Percentiles rank a stretch among this genome's conserved stretches.
Conservation (phyloP, 92 coral and sea anemone genomes). For the Siderastrea siderea region DNA sequence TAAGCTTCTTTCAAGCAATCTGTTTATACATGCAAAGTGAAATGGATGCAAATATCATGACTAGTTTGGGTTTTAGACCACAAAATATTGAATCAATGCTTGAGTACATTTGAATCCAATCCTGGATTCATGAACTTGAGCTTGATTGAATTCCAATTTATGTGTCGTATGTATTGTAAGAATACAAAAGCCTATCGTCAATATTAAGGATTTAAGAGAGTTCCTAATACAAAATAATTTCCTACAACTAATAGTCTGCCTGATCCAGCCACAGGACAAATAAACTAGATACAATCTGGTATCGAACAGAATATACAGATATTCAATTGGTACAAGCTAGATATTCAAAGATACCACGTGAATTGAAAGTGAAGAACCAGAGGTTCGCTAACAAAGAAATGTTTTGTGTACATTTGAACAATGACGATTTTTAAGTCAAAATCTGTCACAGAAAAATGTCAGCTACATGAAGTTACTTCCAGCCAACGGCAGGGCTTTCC, state of each 20-base stretch:
- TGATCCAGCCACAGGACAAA: neutral
- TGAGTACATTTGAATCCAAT: neutral
- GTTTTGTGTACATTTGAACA: neutral
- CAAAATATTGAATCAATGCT: neutral
- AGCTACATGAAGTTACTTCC: slow-evolving; percentile 69
- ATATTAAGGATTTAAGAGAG: too few relatives aligned
- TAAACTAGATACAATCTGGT: neutral
- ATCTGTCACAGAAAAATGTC: too few relatives aligned
- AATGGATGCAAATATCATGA: neutral
- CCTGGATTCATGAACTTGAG: neutral
- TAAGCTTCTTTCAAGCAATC: neutral
- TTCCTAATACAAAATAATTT: neutral
- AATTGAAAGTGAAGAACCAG: neutral
- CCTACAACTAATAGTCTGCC: neutral
- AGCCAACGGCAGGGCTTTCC: slow-evolving; percentile 91
- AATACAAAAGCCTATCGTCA: too few relatives aligned
- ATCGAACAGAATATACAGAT: neutral
- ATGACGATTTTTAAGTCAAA: neutral
- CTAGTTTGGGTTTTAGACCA: neutral
- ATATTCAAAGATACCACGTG: neutral
- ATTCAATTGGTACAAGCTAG: neutral
- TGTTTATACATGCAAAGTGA: neutral
- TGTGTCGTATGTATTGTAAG: neutral
- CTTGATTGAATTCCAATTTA: too few relatives aligned
- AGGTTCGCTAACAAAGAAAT: neutral